Evolutionary conservation across 2,797 vertebrate species (phyloP), one percentile per base, ranked within the genome.

Genomic region (Platyrinchus mystaceus): DNA sequence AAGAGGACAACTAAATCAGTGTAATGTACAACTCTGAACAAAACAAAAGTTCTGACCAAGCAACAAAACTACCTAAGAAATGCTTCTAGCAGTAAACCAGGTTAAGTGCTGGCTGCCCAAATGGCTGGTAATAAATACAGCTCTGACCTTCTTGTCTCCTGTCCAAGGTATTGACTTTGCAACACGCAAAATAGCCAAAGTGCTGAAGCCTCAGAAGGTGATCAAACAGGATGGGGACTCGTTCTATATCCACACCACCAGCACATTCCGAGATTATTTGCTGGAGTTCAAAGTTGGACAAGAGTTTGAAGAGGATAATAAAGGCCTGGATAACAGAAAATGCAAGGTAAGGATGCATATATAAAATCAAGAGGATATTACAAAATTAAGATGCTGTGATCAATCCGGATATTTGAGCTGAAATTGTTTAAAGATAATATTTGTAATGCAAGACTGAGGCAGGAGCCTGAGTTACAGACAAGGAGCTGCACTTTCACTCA

Each of bases 291-390:
- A 79, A 90, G 76, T 98, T 23, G 98, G 97, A 63, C 95, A 99
- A 74, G 98, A 98, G 88, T 99, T 99, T 95, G 96, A 98, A 17
- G 99, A 99, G 97, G 98, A 98, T 53, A 99, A 98, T 22, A 97
- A 98, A 93, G 98, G 99, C 22, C 85, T 99, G 95, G 99, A 99
- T 95, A 98, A 98, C 92, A 98, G 98, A 81, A 98, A 98, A 77
- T 98, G 98, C 95, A 99, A 98, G 98, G 99, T 99, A 96, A 93
- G 95, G 34, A 4, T 22, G 24, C 69, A 27, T n/a, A 34, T 36
- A 9, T 44, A 41, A 81, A 77, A 59, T n/a, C 12, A 58, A 56
- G 46, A 81, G 28, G 17, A 16, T 0, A 4, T 37, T 28, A 59
- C 16, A 79, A 75, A 90, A 63, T 44, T n/a, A 60, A 59, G 46